phyloP scores from a whole-genome alignment of 2,888 invertebrate species.

The Xestobium rufovillosum region DNA sequence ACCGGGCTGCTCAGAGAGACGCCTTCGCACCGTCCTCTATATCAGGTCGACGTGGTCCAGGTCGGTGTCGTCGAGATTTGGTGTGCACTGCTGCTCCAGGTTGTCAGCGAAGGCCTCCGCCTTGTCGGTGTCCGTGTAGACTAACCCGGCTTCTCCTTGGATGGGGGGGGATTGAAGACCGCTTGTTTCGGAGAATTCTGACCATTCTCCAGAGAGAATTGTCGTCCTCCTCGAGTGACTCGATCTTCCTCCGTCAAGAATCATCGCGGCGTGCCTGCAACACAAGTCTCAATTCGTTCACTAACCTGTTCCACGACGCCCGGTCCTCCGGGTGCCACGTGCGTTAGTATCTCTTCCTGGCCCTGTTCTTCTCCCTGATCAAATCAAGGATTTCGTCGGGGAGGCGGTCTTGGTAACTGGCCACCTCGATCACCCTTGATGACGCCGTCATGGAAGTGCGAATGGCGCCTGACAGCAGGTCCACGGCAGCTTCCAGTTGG shows the following conservation, averaged over 20 bases:
- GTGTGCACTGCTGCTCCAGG: conserved; percentile 9
- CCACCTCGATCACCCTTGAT: no score
- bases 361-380: no score
- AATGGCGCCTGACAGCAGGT: no score
- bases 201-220: conserved; percentile 10
- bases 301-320: not conserved
- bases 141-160: conserved; percentile 11
- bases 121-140: conserved; percentile 9
- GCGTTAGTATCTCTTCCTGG: conserved; percentile 5
- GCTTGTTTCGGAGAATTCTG: conserved; percentile 4
- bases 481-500: no score
- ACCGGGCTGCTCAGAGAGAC: no score
- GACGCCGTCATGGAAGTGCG: no score
- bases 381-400: no score
- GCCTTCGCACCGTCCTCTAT: conserved; percentile 1
- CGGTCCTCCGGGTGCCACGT: conserved; percentile 1
- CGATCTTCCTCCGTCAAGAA: conserved; percentile 4
- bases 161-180: conserved; percentile 3
- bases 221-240: conserved; percentile 4
- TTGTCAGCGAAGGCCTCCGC: conserved; percentile 9
- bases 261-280: conserved; percentile 2
- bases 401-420: no score
- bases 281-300: not conserved
- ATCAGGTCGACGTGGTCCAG: conserved; percentile 7
- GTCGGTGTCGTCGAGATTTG: conserved; percentile 9